A percentile compares a stretch with the other conserved stretches of the same genome.
Evolutionary conservation across 1,140 invertebrate genomes (phyloP).

Genomic region (Drosophila tropicalis): DNA sequence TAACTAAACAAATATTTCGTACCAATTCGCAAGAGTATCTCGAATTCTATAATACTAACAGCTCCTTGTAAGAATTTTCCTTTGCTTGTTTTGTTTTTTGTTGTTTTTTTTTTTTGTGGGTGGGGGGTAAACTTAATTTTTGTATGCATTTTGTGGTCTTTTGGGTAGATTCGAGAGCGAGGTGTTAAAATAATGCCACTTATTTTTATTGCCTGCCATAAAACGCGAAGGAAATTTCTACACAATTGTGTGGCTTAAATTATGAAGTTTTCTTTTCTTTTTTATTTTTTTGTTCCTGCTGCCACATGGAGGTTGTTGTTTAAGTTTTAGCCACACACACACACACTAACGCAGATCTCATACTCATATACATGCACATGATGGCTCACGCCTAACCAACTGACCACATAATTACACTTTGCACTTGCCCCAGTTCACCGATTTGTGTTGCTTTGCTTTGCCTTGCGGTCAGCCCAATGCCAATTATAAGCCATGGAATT

Average conservation of each 20-base stretch:
- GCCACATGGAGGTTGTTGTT: not conserved
- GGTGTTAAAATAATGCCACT: constrained; percentile 69
- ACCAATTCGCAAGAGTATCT: not conserved
- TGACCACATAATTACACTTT: constrained; percentile 76
- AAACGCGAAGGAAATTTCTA: constrained; percentile 36
- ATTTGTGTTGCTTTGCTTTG: constrained; percentile 45
- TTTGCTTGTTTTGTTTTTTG: not conserved
- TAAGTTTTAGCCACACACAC: constrained; percentile 23
- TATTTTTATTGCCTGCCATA: constrained; percentile 63
- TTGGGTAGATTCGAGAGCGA: constrained; percentile 27
- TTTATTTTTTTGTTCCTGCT: not conserved
- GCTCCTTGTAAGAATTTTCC: not conserved
- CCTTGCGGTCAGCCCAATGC: constrained; percentile 69
- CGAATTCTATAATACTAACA: not conserved
- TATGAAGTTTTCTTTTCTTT: constrained; percentile 26
- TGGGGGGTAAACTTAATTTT: constrained; percentile 51
- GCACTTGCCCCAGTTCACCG: constrained; percentile 56
- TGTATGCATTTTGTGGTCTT: constrained; percentile 65
- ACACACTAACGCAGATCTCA: not conserved
- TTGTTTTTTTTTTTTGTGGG: constrained; percentile 12
- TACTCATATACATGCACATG: not conserved
- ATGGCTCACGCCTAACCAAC: constrained; percentile 48
- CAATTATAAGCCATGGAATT: constrained; percentile 79
- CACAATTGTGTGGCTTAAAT: constrained; percentile 38
- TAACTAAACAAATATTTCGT: no score